phyloP scores from a whole-genome alignment of 2,888 invertebrate genomes.

The Mimas tiliae region DNA sequence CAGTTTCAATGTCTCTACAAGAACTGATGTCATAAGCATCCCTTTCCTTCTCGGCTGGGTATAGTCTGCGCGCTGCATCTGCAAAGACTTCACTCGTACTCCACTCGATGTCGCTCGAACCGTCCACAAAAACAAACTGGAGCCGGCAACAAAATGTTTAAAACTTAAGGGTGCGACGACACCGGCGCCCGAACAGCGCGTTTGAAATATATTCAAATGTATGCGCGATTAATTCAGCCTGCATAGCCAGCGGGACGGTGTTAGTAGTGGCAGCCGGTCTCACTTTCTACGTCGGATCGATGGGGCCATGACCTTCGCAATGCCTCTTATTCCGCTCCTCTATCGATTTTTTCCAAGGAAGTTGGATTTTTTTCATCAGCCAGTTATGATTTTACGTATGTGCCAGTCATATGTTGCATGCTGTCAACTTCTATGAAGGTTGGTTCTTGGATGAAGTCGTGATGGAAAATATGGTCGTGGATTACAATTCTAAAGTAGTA shows the following conservation, averaged over 20 bases:
- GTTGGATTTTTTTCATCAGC: background rate
- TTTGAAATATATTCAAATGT: conserved; percentile 82
- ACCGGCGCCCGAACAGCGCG: conserved; percentile 74
- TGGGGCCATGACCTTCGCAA: conserved; percentile 83
- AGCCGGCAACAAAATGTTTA: conserved; percentile 73
- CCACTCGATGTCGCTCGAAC: background rate
- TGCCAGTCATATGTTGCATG: background rate
- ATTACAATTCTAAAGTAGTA: too few relatives aligned
- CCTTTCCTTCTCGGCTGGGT: background rate
- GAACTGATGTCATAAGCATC: background rate
- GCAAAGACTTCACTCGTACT: background rate
- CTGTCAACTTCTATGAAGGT: too few relatives aligned
- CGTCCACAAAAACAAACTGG: conserved; percentile 30
- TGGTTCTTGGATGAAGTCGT: too few relatives aligned
- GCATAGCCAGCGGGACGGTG: conserved; percentile 85
- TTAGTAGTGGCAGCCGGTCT: conserved; percentile 84
- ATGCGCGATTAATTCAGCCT: conserved; percentile 86
- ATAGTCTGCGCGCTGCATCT: too few relatives aligned
- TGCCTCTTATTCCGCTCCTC: conserved; percentile 78
- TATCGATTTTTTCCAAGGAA: conserved; percentile 66
- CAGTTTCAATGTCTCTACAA: background rate
- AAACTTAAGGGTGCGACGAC: conserved; percentile 83
- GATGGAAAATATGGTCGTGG: too few relatives aligned
- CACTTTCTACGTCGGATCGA: conserved; percentile 84
- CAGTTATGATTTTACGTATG: background rate